Evolutionary conservation across 2,888 invertebrate genomes (phyloP).

Genomic region (Scaptomyza caliginosa): DNA sequence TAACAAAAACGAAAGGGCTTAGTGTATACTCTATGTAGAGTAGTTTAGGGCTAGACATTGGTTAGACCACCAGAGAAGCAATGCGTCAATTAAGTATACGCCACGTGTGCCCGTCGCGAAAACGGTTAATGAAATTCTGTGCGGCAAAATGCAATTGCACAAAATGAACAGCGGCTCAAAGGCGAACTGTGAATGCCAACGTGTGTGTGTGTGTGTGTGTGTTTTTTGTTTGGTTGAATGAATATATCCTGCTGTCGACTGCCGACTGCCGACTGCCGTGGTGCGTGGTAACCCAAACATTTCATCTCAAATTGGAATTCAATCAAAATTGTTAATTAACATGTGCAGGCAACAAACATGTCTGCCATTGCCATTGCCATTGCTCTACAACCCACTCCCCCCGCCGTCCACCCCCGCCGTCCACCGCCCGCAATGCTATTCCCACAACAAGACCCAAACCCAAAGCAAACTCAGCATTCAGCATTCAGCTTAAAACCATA

Average conservation of each 20-base stretch:
- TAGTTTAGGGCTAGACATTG: neutral
- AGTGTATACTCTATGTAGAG: too few species aligned
- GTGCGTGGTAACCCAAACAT: slow-evolving; percentile 39
- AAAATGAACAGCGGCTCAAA: slow-evolving; percentile 51
- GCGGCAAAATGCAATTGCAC: slow-evolving; percentile 26
- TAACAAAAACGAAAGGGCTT: too few species aligned
- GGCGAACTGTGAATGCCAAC: slow-evolving; percentile 19
- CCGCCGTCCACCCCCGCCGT: neutral
- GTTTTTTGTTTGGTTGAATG: neutral
- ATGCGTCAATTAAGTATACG: slow-evolving; percentile 30
- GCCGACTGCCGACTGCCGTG: neutral
- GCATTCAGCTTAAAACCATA: slow-evolving; percentile 2
- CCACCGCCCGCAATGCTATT: too few species aligned
- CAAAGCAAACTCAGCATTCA: neutral
- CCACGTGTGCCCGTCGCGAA: slow-evolving; percentile 11
- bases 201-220: neutral
- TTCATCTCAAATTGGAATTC: slow-evolving; percentile 75
- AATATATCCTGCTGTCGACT: slow-evolving; percentile 1
- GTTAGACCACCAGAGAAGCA: neutral
- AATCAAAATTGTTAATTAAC: slow-evolving; percentile 81
- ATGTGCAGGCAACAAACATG: slow-evolving; percentile 59
- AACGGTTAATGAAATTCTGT: slow-evolving; percentile 39
- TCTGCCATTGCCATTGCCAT: slow-evolving; percentile 13
- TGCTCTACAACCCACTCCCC: neutral
- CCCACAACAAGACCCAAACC: neutral